Percentiles rank a stretch among this genome's conserved stretches.
These are phyloP conservation scores for Neria commutata DNA, from an alignment of 2,888 invertebrate genomes.

Conservation along the genomic window DNA sequence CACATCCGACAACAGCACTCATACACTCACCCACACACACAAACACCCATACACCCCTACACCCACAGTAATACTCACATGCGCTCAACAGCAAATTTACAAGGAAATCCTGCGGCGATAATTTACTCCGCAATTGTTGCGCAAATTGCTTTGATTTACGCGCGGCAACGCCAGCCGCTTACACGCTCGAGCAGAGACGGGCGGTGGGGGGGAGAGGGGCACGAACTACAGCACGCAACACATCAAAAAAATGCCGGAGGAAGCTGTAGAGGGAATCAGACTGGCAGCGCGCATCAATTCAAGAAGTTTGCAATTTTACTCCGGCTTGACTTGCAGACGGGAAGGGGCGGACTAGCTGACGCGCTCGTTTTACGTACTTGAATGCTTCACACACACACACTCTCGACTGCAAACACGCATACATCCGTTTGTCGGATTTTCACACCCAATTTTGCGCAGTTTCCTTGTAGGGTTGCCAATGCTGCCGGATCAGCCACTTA, in stretches of 20 bases:
- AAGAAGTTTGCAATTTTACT: neutral
- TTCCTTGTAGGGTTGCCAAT: too few relatives aligned
- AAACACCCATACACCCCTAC: slow-evolving; percentile 14
- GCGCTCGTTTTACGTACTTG: too few relatives aligned
- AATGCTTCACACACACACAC: too few relatives aligned
- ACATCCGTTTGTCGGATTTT: too few relatives aligned
- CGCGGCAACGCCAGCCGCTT: neutral
- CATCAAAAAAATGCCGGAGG: neutral
- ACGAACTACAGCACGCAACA: too few relatives aligned
- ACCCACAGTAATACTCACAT: slow-evolving; percentile 31
- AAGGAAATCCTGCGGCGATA: slow-evolving; percentile 45
- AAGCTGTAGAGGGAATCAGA: neutral
- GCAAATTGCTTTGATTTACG: slow-evolving; percentile 53
- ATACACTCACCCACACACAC: neutral
- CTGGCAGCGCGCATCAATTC: neutral
- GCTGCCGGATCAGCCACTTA: too few relatives aligned
- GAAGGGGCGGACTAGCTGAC: too few relatives aligned
- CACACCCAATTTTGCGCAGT: too few relatives aligned
- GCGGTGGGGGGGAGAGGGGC: too few relatives aligned
- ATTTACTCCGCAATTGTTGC: slow-evolving; percentile 49
- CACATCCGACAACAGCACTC: neutral
- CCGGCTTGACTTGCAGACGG: too few relatives aligned
- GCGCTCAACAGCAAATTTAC: neutral
- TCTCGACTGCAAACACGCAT: too few relatives aligned
- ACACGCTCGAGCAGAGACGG: too few relatives aligned